phyloP scores from a whole-genome alignment of 2,113 vertebrate genomes.

The Pseudorhombus dupliciocellatus region DNA sequence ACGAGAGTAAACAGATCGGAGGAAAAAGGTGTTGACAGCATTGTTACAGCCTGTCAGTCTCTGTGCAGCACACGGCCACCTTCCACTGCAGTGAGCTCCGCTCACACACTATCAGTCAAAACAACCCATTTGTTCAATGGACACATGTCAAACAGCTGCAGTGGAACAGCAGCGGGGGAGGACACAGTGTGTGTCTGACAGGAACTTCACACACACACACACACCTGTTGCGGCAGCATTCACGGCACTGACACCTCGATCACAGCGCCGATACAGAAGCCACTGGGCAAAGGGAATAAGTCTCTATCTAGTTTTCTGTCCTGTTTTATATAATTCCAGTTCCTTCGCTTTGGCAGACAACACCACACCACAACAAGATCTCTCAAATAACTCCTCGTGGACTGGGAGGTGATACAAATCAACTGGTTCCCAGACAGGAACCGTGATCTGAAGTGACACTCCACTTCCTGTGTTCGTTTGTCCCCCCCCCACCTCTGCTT shows the following conservation, averaged over 20 bases:
- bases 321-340: neutral
- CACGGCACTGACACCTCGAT: constrained; percentile 34
- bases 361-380: neutral
- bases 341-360: neutral
- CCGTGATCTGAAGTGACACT: constrained; percentile 53
- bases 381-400: neutral
- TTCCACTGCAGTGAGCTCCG: constrained; percentile 31
- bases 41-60: constrained; percentile 50
- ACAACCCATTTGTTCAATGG: constrained; percentile 46
- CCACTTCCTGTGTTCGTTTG: constrained; percentile 50
- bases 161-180: constrained; percentile 48
- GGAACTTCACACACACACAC: constrained; percentile 42
- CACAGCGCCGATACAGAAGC: constrained; percentile 3
- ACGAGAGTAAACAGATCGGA: neutral
- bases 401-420: constrained; percentile 12
- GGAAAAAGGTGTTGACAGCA: constrained; percentile 38
- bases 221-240: constrained; percentile 43
- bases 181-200: constrained; percentile 53
- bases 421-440: constrained; percentile 12
- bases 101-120: constrained; percentile 61
- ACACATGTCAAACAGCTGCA: constrained; percentile 66
- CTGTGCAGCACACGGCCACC: constrained; percentile 31
- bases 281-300: neutral
- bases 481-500: constrained; percentile 15
- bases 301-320: neutral